Evolutionary conservation across 2,888 invertebrate genomes (phyloP), one percentile per base, ranked within the genome.

Genomic region (Agriopis aurantiaria): DNA sequence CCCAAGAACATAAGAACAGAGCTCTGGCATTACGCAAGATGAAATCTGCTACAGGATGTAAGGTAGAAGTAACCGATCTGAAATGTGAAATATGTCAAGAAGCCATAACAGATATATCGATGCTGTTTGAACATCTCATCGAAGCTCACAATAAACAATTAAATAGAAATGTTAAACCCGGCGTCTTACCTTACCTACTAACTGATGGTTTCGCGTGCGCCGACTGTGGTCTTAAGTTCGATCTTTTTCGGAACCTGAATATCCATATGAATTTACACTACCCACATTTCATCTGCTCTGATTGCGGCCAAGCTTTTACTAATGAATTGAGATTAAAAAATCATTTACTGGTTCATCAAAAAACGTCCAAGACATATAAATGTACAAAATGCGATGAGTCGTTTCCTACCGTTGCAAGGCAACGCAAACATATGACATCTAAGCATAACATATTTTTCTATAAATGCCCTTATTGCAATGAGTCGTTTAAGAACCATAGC

Each of bases 231-330:
- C n/a, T 53, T 8, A 52, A 46, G 6, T 62, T 53, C 46, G 46
- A 53, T 23, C 10, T 14, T 6, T 62, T 62, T n/a, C 43, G 41
- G 12, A 12, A 69, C 85, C 0, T 53, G 79, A 62, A 62, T 9
- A 80, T 82, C 17, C 90, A 90, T 56, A 87, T 88, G 85, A 82
- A 83, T 23, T 70, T 65, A 0, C 90, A 90, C 62, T 87, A 53
- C 33, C 52, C 12, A 11, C 14, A 62, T 53, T 53, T 45, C 33
- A 53, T 53, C 23, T 62, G 62, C 11, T 41, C 62, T 11, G 53
- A 62, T 23, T 62, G 62, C 23, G 62, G 62, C 6, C 43, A 46
- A 46, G 14, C 23, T n/a, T 62, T 43, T n/a, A 33, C 33, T 4
- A 62, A 33, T n/a, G 52, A 53, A 17, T 9, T 8, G 17, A 45